Conservation (phyloP, 2,888 invertebrate genomes). For the Ptilodon capucinus region DNA sequence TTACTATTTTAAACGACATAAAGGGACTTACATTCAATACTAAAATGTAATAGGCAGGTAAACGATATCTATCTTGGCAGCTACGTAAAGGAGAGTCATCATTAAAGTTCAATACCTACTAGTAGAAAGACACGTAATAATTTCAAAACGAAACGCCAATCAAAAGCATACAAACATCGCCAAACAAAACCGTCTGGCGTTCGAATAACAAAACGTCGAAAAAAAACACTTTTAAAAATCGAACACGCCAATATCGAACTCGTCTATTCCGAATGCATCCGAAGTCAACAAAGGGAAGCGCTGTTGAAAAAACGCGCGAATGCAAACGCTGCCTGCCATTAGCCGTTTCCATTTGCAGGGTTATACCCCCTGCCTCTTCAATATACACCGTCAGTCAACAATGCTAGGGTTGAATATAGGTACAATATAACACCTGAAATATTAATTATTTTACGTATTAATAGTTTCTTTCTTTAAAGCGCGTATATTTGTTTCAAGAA, state of each 20-base stretch:
- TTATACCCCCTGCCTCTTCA: slow-evolving; percentile 75
- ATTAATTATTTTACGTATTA: too few relatives aligned
- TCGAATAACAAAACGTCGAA: slow-evolving; percentile 58
- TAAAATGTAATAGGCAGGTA: too few relatives aligned
- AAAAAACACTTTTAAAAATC: slow-evolving; percentile 45
- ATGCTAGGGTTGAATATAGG: slow-evolving; percentile 61
- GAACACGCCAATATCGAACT: slow-evolving; percentile 65
- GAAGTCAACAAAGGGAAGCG: slow-evolving; percentile 79
- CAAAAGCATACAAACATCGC: slow-evolving; percentile 32
- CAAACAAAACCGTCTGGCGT: slow-evolving; percentile 57
- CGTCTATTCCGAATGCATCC: slow-evolving; percentile 70
- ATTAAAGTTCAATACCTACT: too few relatives aligned
- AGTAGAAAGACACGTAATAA: slow-evolving; percentile 1
- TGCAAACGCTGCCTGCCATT: slow-evolving; percentile 74
- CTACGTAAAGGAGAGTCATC: too few relatives aligned
- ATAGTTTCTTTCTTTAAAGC: too few relatives aligned
- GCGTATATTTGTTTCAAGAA: too few relatives aligned
- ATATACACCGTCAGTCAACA: slow-evolving; percentile 74
- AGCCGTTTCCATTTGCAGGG: slow-evolving; percentile 75
- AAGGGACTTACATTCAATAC: too few relatives aligned
- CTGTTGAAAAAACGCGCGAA: slow-evolving; percentile 77
- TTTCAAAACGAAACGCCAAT: slow-evolving; percentile 16
- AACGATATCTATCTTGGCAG: too few relatives aligned
- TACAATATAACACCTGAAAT: not conserved
- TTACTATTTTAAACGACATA: too few relatives aligned